Conservation (phyloP, 1,140 invertebrate genomes). For the Diorhabda carinulata region DNA sequence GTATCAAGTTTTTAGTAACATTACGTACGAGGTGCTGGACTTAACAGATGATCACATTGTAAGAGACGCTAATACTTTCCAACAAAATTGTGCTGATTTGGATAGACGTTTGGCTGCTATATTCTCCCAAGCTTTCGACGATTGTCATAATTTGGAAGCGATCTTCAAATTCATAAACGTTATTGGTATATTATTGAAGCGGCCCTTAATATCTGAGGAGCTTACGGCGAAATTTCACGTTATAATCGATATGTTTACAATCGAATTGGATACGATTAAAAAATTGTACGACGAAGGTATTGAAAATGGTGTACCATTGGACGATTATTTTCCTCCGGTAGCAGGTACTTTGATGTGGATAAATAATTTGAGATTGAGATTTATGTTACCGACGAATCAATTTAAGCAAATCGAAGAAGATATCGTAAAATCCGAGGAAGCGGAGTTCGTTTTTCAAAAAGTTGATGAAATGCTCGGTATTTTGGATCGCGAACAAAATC, state of each 20-base stretch:
- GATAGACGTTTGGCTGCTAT: slow-evolving; percentile 72
- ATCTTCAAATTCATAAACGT: slow-evolving; percentile 66
- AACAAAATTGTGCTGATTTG: slow-evolving; percentile 57
- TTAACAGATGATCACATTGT: slow-evolving; percentile 64
- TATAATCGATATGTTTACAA: slow-evolving; percentile 58
- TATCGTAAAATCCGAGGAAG: slow-evolving; percentile 42
- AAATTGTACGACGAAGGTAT: slow-evolving; percentile 54
- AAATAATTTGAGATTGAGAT: slow-evolving; percentile 61
- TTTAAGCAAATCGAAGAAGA: slow-evolving; percentile 54
- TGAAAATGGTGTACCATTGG: slow-evolving; percentile 53
- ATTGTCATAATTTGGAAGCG: slow-evolving; percentile 67
- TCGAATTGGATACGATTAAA: slow-evolving; percentile 62
- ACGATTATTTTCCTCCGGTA: slow-evolving; percentile 68
- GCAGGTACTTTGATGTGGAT: slow-evolving; percentile 70
- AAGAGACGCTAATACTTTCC: slow-evolving; percentile 60
- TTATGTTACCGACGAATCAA: slow-evolving; percentile 58
- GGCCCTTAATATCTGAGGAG: slow-evolving; percentile 67
- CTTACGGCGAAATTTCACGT: slow-evolving; percentile 58
- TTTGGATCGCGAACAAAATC: slow-evolving; percentile 41
- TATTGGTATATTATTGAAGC: slow-evolving; percentile 65
- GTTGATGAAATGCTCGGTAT: slow-evolving; percentile 45
- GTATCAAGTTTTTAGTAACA: slow-evolving; percentile 66
- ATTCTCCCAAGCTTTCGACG: slow-evolving; percentile 70
- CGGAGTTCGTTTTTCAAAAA: slow-evolving; percentile 42
- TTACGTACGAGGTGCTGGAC: slow-evolving; percentile 64